A percentile compares a stretch with the other conserved stretches of the same genome.
phyloP scores from a whole-genome alignment of 2,113 vertebrate species.

The Ochotona curzoniae region DNA sequence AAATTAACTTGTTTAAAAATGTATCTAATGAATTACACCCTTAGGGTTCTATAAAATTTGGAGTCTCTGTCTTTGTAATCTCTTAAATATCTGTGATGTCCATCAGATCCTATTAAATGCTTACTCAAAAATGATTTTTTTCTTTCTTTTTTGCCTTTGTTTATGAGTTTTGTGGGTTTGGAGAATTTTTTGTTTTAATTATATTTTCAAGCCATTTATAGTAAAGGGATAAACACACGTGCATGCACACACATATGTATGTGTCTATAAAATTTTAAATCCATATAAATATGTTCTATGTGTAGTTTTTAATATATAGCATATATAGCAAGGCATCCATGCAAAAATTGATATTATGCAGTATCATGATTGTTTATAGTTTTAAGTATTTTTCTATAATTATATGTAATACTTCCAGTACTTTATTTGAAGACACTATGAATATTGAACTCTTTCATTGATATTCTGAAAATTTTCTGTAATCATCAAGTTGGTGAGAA shows the following conservation, averaged over 20 bases:
- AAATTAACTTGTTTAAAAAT: neutral
- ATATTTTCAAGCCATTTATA: neutral
- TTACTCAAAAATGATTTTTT: neutral
- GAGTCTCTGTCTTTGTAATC: neutral
- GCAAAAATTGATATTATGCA: neutral
- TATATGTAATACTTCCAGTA: neutral
- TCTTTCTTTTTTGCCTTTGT: slow-evolving; percentile 19
- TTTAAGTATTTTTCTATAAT: slow-evolving; percentile 33
- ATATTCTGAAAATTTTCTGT: neutral
- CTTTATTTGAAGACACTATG: slow-evolving; percentile 6
- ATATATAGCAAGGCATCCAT: neutral
- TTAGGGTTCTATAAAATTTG: neutral
- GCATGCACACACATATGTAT: neutral
- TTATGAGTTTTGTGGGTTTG: neutral
- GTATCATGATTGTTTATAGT: neutral
- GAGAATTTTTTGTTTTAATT: slow-evolving; percentile 8
- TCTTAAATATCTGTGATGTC: neutral
- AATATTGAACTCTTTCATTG: slow-evolving; percentile 6
- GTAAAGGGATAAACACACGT: neutral
- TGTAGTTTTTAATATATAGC: too few species aligned
- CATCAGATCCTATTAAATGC: slow-evolving; percentile 6
- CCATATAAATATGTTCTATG: too few species aligned
- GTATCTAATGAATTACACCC: neutral
- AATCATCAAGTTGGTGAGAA: slow-evolving; percentile 37
- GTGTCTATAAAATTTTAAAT: neutral